These are phyloP conservation scores for Chloebia gouldiae DNA, from an alignment of 2,113 vertebrate genomes.

Conservation along the genomic window DNA sequence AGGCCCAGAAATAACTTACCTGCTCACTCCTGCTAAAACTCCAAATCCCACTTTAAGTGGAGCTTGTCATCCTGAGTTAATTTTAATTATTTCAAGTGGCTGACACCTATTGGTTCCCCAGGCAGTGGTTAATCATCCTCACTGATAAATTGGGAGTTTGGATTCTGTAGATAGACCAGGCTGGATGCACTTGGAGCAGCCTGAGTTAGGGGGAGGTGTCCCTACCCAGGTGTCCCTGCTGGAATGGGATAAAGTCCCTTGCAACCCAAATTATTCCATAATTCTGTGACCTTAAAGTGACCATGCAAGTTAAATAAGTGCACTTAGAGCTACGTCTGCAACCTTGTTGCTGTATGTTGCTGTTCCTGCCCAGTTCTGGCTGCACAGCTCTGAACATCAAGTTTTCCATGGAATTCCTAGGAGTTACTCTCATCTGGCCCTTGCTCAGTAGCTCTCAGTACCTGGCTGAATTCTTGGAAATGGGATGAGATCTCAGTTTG, in stretches of 20 bases:
- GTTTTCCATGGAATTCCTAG: not conserved
- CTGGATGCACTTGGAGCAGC: not conserved
- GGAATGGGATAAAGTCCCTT: not conserved
- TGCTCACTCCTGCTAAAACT: not conserved
- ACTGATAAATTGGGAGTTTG: not conserved
- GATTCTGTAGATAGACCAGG: not conserved
- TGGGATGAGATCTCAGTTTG: not conserved
- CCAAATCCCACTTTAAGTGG: not conserved
- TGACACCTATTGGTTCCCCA: not conserved
- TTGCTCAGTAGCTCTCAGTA: not conserved
- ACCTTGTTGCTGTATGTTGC: not conserved
- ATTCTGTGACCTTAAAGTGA: not conserved
- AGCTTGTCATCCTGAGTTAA: not conserved
- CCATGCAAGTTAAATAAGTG: not conserved
- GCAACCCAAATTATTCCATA: not conserved
- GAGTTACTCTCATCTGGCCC: not conserved
- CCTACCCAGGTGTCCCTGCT: not conserved
- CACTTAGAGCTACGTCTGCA: not conserved
- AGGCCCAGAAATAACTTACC: not conserved
- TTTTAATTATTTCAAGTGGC: not conserved
- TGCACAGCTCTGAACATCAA: accelerated
- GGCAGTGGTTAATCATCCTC: not conserved
- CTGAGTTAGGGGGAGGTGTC: not conserved
- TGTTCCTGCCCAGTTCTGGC: not conserved
- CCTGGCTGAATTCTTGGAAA: not conserved